phyloP scores from a whole-genome alignment of 2,888 invertebrate species.

The Noctua comes region DNA sequence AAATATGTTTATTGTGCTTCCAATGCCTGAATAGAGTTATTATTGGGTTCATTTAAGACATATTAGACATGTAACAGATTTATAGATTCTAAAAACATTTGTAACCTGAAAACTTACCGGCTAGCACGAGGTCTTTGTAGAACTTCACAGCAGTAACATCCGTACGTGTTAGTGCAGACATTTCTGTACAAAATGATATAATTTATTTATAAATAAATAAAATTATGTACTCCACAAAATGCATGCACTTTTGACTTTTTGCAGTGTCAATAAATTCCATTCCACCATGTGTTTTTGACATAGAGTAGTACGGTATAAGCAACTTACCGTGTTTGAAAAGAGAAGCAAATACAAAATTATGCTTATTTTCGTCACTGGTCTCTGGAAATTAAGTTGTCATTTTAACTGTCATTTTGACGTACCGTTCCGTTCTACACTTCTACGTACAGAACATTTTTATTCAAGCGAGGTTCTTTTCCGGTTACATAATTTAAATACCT shows the following conservation, averaged over 20 bases:
- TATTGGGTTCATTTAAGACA: not conserved
- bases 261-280: no score
- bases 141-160: slow-evolving; percentile 90
- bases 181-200: slow-evolving; percentile 12
- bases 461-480: not conserved
- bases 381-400: no score
- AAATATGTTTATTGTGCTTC: slow-evolving; percentile 84
- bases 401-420: no score
- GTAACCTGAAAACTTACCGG: slow-evolving; percentile 81
- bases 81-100: not conserved
- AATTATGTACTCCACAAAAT: not conserved
- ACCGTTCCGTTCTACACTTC: no score
- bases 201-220: not conserved
- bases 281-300: no score
- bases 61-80: no score
- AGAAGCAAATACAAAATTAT: no score
- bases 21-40: slow-evolving; percentile 86
- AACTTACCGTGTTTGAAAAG: no score
- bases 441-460: not conserved
- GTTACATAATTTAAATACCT: not conserved
- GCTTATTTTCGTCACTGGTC: no score
- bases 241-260: not conserved
- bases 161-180: slow-evolving; percentile 74
- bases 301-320: no score
- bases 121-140: slow-evolving; percentile 80